Conservation (phyloP, 2,797 vertebrate species). For the Ispidina picta region DNA sequence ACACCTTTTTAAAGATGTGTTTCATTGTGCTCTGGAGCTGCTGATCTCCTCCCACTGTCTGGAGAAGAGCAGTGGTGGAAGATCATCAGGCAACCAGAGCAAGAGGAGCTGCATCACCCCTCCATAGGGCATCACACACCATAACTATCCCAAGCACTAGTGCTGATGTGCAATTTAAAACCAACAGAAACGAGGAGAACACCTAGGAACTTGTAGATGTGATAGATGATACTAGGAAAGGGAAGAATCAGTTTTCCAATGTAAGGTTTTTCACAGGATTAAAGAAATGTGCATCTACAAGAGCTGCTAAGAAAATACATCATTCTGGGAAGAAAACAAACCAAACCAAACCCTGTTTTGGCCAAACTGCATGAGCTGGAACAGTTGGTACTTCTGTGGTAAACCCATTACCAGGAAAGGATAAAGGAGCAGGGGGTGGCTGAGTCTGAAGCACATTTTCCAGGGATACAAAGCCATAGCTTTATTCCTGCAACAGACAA, state of each 20-base stretch:
- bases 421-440: not conserved
- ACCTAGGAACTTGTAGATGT: not conserved
- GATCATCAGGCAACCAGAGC: not conserved
- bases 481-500: not conserved
- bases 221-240: not conserved
- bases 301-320: not conserved
- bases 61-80: not conserved
- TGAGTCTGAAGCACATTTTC: not conserved
- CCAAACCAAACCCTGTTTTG: not conserved
- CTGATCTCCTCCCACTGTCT: not conserved
- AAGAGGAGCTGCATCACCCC: not conserved
- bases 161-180: not conserved
- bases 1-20: not conserved
- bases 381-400: not conserved
- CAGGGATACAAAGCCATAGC: not conserved
- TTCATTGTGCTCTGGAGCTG: not conserved
- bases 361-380: not conserved
- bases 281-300: not conserved
- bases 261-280: not conserved
- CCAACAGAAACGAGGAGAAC: not conserved
- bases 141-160: not conserved
- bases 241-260: not conserved
- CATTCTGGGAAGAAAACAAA: not conserved
- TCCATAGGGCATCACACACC: rapidly evolving
- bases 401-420: not conserved